Base-by-base conservation (phyloP, 2,888 invertebrate species). In the Pilophorus perplexus region DNA sequence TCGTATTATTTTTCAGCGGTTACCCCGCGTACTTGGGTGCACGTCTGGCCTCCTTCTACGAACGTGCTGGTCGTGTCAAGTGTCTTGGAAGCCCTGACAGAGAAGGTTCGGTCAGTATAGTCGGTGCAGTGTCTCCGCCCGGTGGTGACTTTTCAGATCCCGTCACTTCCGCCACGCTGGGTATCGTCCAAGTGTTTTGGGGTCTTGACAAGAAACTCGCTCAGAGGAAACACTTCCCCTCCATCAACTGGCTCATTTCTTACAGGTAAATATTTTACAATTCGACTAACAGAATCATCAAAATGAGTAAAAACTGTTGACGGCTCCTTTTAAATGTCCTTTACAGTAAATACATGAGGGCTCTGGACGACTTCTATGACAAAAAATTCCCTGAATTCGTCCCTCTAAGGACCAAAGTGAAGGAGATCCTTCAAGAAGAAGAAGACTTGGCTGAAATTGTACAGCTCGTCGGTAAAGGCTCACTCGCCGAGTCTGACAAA, bases 121-220 rank as follows among this genome's bases (percentile, higher is more conserved):
- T 99, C 70, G 99, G 99, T 72, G 99, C 99, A 77, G 98, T 99
- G 70, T 99, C 98, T 1, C 99, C 98, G 48, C 99, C 99, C 75
- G 99, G 99, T 80, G 99, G 99, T 80, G 99, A 99, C 82, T 99
- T 99, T 85, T 97, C 99, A 16, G 99, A 99, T 85, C 99, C 99
- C 60, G 99, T 99, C 64, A 99, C 99, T 2, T 94, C 98, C 0
- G 98, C 99, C 68, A 99, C 99, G 14, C 85, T 99, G 70, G 93
- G 94, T 82, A 98, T 99, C 78, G 97, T 97, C 69, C 97, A 98
- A 80, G 98, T 98, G 80, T 98, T 98, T 83, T 98, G 98, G 98
- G 98, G 98, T 69, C 82, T 98, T 76, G 98, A 98, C 81, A 99
- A 98, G 81, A 98, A 97, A 78, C 84, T 98, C 69, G 98, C 98